phyloP scores from a whole-genome alignment of 2,113 vertebrate species.

The Amazona guildingii region DNA sequence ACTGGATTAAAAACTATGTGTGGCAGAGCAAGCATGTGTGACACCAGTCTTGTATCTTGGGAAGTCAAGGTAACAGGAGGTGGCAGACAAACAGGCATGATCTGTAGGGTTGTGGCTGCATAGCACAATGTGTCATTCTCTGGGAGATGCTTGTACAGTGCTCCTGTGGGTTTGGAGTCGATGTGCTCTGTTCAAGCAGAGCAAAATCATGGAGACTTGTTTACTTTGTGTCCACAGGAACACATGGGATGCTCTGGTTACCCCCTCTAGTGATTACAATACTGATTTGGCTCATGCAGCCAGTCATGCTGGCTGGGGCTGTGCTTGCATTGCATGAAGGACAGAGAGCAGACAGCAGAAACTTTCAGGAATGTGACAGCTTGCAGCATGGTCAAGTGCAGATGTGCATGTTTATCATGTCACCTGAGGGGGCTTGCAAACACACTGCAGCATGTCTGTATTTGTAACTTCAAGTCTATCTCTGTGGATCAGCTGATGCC shows the following conservation, averaged over 20 bases:
- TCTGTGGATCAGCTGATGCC: neutral
- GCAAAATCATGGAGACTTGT: neutral
- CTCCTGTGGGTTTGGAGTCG: neutral
- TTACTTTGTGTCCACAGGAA: neutral
- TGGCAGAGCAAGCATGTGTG: neutral
- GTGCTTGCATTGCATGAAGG: neutral
- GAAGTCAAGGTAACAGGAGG: neutral
- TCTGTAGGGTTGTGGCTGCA: neutral
- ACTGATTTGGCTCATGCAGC: neutral
- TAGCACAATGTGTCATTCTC: neutral
- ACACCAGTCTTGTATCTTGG: neutral
- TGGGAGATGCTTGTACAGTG: neutral
- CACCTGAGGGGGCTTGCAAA: neutral
- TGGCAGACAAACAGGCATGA: neutral
- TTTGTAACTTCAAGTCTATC: neutral
- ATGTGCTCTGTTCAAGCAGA: neutral
- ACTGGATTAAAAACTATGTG: neutral
- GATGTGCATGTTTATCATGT: neutral
- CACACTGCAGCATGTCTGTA: neutral
- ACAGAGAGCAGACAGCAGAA: neutral
- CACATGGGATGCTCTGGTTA: neutral
- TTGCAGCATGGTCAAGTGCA: neutral
- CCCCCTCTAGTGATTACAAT: neutral
- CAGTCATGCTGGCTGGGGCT: neutral
- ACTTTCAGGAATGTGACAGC: neutral